These are phyloP conservation scores for Netelia fuscicornis DNA, from an alignment of 2,888 invertebrate genomes.

Conservation along the genomic window DNA sequence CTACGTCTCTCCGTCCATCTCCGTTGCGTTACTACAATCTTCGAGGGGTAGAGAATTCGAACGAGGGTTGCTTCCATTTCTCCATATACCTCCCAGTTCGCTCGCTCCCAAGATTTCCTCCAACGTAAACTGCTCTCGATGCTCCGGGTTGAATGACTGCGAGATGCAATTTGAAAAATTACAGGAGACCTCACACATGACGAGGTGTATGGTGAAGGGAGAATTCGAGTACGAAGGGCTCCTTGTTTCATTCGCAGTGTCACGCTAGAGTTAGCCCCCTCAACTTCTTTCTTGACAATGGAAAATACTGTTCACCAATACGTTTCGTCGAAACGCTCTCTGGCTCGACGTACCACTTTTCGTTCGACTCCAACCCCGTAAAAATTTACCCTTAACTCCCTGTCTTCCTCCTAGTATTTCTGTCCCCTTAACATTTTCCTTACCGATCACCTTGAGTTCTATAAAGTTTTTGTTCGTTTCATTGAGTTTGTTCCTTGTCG, in stretches of 20 bases:
- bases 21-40: constrained; percentile 17
- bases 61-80: constrained; percentile 76
- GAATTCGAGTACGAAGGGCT: background rate
- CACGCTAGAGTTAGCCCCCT: constrained; percentile 42
- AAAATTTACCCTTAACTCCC: background rate
- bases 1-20: background rate
- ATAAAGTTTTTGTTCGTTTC: constrained; percentile 6
- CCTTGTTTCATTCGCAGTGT: constrained; percentile 70
- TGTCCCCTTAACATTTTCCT: constrained; percentile 8
- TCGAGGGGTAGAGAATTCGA: constrained; percentile 56
- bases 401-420: background rate
- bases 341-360: background rate
- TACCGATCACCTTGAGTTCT: background rate
- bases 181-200: constrained; percentile 75
- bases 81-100: constrained; percentile 25
- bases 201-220: constrained; percentile 7
- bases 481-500: background rate
- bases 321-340: constrained; percentile 1
- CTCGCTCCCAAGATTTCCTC: constrained; percentile 20
- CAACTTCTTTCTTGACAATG: constrained; percentile 42
- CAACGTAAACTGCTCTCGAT: constrained; percentile 8
- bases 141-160: constrained; percentile 75
- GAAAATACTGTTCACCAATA: constrained; percentile 40
- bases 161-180: constrained; percentile 79
- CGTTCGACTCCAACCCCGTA: background rate